Conservation (phyloP, 2,888 invertebrate species). For the Perizoma flavofasciatum region DNA sequence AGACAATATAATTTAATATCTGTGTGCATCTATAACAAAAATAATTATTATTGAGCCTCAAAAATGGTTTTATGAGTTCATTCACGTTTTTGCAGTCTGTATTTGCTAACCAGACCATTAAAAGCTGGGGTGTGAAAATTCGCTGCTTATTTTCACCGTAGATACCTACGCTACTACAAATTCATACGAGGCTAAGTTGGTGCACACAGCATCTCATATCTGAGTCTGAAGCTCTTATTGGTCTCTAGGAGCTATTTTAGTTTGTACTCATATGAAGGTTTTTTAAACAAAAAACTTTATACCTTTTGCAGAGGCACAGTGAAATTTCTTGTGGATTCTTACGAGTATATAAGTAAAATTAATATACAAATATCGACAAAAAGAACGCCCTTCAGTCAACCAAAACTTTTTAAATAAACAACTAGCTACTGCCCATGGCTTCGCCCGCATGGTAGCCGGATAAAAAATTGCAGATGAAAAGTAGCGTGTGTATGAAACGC, state of each 20-base stretch:
- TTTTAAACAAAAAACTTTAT: neutral
- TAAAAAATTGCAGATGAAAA: too few species aligned
- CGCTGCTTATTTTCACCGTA: slow-evolving; percentile 70
- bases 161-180: slow-evolving; percentile 34
- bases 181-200: slow-evolving; percentile 32
- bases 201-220: slow-evolving; percentile 17
- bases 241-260: slow-evolving; percentile 9
- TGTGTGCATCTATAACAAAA: too few species aligned
- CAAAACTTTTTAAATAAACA: neutral
- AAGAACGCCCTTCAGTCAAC: neutral
- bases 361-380: too few species aligned
- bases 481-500: too few species aligned
- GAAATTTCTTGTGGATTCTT: too few species aligned
- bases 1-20: too few species aligned
- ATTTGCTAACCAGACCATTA: slow-evolving; percentile 69
- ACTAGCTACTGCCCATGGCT: too few species aligned
- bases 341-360: too few species aligned
- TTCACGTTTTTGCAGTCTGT: slow-evolving; percentile 55
- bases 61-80: too few species aligned
- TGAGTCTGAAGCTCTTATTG: slow-evolving; percentile 21
- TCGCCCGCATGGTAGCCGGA: too few species aligned
- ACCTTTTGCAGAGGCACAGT: too few species aligned
- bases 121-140: slow-evolving; percentile 77
- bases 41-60: neutral
- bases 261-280: neutral